phyloP scores from a whole-genome alignment of 1,140 invertebrate species.

The Nasonia giraulti region DNA sequence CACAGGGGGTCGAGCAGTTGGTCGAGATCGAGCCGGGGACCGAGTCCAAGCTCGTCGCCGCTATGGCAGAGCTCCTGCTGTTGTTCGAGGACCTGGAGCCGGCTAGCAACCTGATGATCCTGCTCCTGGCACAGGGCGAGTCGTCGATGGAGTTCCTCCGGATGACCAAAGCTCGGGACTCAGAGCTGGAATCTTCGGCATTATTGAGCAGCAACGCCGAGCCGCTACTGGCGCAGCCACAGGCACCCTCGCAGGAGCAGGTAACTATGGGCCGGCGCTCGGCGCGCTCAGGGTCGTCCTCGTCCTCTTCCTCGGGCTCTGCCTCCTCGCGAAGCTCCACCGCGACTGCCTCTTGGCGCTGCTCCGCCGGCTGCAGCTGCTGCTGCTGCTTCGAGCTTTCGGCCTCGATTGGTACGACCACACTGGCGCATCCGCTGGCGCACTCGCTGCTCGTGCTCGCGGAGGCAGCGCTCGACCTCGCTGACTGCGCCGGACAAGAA shows the following conservation, averaged over 20 bases:
- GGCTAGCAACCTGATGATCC: not conserved
- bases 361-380: too few relatives aligned
- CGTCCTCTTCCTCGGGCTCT: constrained; percentile 27
- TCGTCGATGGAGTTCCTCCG: not conserved
- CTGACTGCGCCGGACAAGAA: constrained; percentile 29
- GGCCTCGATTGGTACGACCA: not conserved
- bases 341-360: not conserved
- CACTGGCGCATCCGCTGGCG: constrained; percentile 17
- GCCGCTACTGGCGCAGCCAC: constrained; percentile 60
- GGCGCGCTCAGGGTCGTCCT: constrained; percentile 14
- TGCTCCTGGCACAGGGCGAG: not conserved
- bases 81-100: not conserved
- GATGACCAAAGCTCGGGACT: not conserved
- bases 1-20: constrained; percentile 52
- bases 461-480: constrained; percentile 40
- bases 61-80: not conserved
- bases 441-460: constrained; percentile 25
- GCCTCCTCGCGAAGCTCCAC: not conserved
- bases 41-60: constrained; percentile 48
- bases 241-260: constrained; percentile 68
- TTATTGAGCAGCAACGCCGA: not conserved
- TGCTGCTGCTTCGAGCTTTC: not conserved
- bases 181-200: not conserved
- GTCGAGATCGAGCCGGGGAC: constrained; percentile 55
- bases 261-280: not conserved